Evolutionary conservation across 2,113 vertebrate species (phyloP), one percentile per base, ranked within the genome.

Genomic region (Myotis davidii): DNA sequence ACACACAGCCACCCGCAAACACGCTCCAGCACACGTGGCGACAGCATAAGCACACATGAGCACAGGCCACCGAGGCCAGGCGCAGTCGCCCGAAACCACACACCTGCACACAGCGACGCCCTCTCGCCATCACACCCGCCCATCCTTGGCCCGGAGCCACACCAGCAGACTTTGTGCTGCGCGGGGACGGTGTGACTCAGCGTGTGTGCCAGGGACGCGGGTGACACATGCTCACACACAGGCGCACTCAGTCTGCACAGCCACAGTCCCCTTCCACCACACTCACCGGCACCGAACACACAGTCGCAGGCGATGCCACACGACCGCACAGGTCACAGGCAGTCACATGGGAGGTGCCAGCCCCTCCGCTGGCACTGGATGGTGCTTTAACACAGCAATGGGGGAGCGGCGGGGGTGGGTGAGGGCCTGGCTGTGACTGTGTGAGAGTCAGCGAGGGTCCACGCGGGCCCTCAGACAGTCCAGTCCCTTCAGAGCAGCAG

Each of bases 241-340:
- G n/a, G 50, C 45, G 14, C 17, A 8, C 9, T 3, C 37, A 10
- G 20, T 56, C 32, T 1, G 42, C 29, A 37, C 91, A 65, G 12
- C 32, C 77, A 20, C 21, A 42, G 11, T 52, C 82, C 18, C n/a
- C 23, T 18, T 42, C 37, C 4, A 1, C 39, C 39, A 25, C 11
- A 2, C 45, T 72, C 69, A 0, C 27, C 0, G 13, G 76, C 39
- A 17, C 59, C 10, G n/a, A 14, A 16, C 72, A 42, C 52, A 13
- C 4, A 8, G 48, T n/a, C 48, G 18, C 18, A 25, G 50, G 93
- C 69, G 10, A 11, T 34, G 9, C 18, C 65, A 29, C 42, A 32
- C 0, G 5, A 37, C 17, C 1, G 8, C n/a, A 20, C 18, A 13
- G 1, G n/a, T 18, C 59, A 1, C 21, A 0, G n/a, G 27, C 73